Evolutionary conservation across 2,888 invertebrate species (phyloP), one percentile per base, ranked within the genome.

Genomic region (Priocnemis perturbator): DNA sequence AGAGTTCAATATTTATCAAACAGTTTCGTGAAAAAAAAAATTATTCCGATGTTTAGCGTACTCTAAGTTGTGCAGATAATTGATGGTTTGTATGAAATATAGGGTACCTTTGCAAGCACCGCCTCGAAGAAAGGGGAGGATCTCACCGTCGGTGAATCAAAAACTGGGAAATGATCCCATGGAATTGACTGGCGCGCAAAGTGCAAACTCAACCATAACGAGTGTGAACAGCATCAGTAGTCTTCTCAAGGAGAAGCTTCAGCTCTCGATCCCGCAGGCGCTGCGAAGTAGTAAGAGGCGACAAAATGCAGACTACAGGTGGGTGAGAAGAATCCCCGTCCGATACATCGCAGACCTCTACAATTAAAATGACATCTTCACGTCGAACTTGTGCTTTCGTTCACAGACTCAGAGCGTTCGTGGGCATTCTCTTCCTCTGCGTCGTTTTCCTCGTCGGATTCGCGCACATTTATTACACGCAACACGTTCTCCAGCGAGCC

Each of bases 201-300:
- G 94, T 1, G 93, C 94, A 0, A 93, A 92, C 76, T 94, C 95
- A 83, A 96, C 96, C 5, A 94, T 96, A 81, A 96, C 96, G 0
- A 96, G 95, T 56, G 93, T 96, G 79, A 96, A 96, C 89, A 96
- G 96, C 0, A 92, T 96, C 77, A 95, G 96, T 68, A 96, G 96
- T 86, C 89, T 96, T 63, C 90, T 96, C 15, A 93, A 94, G 82
- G 96, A 96, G 86, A 96, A 96, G 89, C 91, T 96, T 79, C 95
- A 96, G 91, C 94, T 88, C 52, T 85, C 89, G 0, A 83, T 89
- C 68, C 89, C 89, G 3, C 88, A 88, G 58, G 88, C 87, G 3
- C 65, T 89, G 20, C 81, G 89, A 3, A 88, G 81, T 66, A 88
- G 73, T 55, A 87, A 86, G 63, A 86, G 85, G 68, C 82, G 87